Percentiles rank a stretch among this genome's conserved stretches.
These are phyloP conservation scores for Arenaria interpres DNA, from an alignment of 2,113 vertebrate genomes.

Conservation along the genomic window DNA sequence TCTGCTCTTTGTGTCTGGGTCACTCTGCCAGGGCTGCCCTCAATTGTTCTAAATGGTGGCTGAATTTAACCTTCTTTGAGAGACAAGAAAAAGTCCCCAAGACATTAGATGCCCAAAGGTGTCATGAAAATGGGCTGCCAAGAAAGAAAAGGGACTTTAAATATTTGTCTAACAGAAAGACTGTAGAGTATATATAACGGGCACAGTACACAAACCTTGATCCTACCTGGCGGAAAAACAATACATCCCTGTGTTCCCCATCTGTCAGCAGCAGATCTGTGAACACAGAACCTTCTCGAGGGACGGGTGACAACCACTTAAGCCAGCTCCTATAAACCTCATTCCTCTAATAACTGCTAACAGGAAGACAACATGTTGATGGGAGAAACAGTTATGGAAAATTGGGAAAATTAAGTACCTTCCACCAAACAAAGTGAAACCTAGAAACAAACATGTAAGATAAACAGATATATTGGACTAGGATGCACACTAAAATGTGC, in stretches of 20 bases:
- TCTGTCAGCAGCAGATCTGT: not conserved
- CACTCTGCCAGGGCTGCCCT: not conserved
- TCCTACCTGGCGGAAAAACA: not conserved
- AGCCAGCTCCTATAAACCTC: not conserved
- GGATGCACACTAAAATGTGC: not conserved
- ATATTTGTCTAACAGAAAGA: not conserved
- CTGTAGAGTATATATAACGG: not conserved
- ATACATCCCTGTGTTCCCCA: not conserved
- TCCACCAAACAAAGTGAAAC: not conserved
- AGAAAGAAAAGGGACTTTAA: not conserved
- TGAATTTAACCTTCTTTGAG: not conserved
- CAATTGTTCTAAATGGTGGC: not conserved
- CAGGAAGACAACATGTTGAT: not conserved
- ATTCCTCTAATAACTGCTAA: not conserved
- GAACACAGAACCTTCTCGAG: not conserved
- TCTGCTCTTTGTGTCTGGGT: not conserved
- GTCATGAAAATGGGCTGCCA: not conserved
- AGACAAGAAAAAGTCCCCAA: not conserved
- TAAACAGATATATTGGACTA: not conserved
- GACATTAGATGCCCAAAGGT: not conserved
- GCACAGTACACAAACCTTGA: not conserved
- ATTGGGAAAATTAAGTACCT: not conserved
- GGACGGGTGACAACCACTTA: not conserved
- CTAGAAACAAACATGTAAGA: not conserved
- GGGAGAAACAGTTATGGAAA: not conserved